Percentiles rank a stretch among this genome's conserved stretches.
Evolutionary conservation across 2,888 invertebrate genomes (phyloP).

Genomic region (Macrosoma leucophasiata): DNA sequence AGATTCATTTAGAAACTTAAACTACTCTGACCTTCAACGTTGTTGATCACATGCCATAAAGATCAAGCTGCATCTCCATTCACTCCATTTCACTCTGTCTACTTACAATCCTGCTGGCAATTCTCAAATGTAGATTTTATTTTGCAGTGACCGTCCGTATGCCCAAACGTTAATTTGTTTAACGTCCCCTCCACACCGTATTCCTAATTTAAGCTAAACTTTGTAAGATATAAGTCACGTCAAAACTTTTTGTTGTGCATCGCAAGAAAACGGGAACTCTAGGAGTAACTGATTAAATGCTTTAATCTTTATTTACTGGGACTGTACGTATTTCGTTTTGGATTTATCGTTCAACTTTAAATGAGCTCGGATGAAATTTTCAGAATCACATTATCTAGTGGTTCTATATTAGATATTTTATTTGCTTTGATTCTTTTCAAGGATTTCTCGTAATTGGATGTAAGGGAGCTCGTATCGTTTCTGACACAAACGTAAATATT

Average conservation of each 20-base stretch:
- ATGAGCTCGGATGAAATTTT: constrained; percentile 45
- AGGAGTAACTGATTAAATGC: constrained; percentile 65
- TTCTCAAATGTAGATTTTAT: no score
- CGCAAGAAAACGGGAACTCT: constrained; percentile 35
- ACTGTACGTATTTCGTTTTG: constrained; percentile 52
- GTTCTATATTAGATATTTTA: no score
- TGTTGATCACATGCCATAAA: no score
- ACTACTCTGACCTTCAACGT: no score
- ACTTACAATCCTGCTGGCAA: no score
- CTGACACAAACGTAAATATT: no score
- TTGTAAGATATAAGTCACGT: constrained; percentile 61
- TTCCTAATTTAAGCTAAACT: constrained; percentile 39
- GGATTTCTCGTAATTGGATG: no score
- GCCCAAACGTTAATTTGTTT: constrained; percentile 32
- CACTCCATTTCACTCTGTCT: no score
- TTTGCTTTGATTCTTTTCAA: no score
- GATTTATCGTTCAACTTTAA: constrained; percentile 64
- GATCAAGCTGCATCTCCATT: no score
- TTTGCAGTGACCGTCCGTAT: constrained; percentile 14
- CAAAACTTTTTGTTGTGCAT: constrained; percentile 58
- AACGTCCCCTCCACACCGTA: constrained; percentile 27
- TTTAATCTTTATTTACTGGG: constrained; percentile 69
- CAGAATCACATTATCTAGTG: constrained; percentile 19
- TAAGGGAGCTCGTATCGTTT: no score
- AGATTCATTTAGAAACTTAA: no score